Conservation (phyloP, 2,888 invertebrate species). For the Himalopsyche japonica region DNA sequence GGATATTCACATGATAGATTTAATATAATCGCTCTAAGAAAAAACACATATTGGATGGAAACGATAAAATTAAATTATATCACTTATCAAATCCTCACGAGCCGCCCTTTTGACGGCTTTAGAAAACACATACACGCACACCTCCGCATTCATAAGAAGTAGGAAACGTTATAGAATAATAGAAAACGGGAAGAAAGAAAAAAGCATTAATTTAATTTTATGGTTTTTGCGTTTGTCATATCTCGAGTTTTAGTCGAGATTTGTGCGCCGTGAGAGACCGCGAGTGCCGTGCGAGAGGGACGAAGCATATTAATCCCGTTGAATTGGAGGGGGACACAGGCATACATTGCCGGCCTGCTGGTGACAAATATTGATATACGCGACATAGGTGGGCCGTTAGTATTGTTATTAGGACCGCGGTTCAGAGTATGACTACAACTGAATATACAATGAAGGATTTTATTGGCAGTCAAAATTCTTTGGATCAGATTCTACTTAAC, state of each 20-base stretch:
- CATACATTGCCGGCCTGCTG: constrained; percentile 14
- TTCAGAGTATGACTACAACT: background rate
- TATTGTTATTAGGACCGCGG: constrained; percentile 35
- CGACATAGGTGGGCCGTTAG: constrained; percentile 40
- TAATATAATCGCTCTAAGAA: background rate
- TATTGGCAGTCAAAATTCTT: background rate
- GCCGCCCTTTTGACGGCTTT: constrained; percentile 10
- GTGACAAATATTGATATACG: constrained; percentile 40
- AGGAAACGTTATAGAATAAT: constrained; percentile 37
- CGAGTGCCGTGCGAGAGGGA: constrained; percentile 23
- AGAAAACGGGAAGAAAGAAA: constrained; percentile 37
- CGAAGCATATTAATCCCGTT: background rate
- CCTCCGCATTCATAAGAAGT: background rate
- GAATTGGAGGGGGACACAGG: constrained; percentile 9
- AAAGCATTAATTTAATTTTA: constrained; percentile 61
- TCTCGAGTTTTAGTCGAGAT: constrained; percentile 53
- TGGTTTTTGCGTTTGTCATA: constrained; percentile 63
- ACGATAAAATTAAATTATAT: background rate
- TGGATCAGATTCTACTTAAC: background rate
- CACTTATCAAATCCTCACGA: background rate
- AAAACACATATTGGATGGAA: background rate
- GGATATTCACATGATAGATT: background rate
- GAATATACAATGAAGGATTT: background rate
- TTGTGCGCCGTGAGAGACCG: constrained; percentile 47
- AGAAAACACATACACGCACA: constrained; percentile 21